These are phyloP conservation scores for Pemphigus obesinymphae DNA, from an alignment of 1,140 invertebrate species.

Conservation along the genomic window DNA sequence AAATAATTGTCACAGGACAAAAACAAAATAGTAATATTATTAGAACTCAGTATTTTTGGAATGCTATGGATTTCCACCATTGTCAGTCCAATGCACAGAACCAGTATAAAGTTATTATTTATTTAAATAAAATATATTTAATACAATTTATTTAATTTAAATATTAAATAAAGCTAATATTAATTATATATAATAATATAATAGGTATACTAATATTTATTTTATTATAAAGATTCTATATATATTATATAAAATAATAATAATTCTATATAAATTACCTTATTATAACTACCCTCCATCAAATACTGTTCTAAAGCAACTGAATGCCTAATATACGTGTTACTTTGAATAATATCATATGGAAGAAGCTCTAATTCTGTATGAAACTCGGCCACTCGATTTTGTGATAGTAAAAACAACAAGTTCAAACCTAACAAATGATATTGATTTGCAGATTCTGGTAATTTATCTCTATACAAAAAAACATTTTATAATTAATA, in stretches of 20 bases:
- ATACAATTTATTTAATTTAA: too few relatives aligned
- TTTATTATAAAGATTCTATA: neutral
- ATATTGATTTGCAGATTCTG: conserved; percentile 92
- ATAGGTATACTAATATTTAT: too few relatives aligned
- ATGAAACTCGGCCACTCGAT: conserved; percentile 96
- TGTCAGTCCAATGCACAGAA: too few relatives aligned
- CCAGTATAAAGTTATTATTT: too few relatives aligned
- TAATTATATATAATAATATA: too few relatives aligned
- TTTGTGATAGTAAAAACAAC: conserved; percentile 91
- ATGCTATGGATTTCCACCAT: too few relatives aligned
- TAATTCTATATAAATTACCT: conserved; percentile 56
- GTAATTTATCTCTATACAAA: conserved; percentile 64
- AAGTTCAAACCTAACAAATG: conserved; percentile 93
- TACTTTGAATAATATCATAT: conserved; percentile 83
- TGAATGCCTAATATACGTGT: conserved; percentile 92
- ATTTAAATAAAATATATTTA: too few relatives aligned
- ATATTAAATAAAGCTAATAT: too few relatives aligned
- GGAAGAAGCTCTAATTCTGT: conserved; percentile 95
- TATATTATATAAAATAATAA: neutral
- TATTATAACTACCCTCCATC: conserved; percentile 99
- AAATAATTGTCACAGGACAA: too few relatives aligned
- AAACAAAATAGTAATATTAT: too few relatives aligned
- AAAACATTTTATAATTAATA: neutral
- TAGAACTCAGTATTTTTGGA: too few relatives aligned
- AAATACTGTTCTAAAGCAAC: conserved; percentile 95